Evolutionary conservation across 92 coral and sea anemone genomes (phyloP), one percentile per base, ranked within the genome.

Genomic region (Isaurus tuberculatus): DNA sequence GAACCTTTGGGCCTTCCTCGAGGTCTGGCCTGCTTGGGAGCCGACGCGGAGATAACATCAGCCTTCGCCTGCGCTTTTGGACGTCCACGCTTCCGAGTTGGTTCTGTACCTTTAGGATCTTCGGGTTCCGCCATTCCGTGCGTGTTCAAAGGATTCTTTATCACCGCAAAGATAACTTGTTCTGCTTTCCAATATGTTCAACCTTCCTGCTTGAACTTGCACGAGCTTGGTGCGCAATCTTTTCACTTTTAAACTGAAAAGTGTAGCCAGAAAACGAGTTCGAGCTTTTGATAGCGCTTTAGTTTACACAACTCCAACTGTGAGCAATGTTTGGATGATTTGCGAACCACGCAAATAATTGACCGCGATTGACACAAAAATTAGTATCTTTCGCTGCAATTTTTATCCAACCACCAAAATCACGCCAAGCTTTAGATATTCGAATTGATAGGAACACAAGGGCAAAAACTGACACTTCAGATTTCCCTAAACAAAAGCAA

Each of bases 1-100:
- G 91, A 75, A 16, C 92, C 89, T 82, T 85, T 89, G 26, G 92
- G 92, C 63, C 92, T 79, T 43, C 92, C 92, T 44, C 92, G 83
- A 51, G 89, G 86, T 60, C 92, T 85, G 4, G 92, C 84, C 61
- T 85, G 84, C 32, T 49, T 83, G 10, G 92, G 57, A 14, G 70
- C 87, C 13, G 86, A 58, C 17, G 77, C 83, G 65, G 90, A 85
- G 19, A 57, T 57, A 44, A 40, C 23, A 15, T 80, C 85, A 16
- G 75, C 49, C 31, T 51, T 25, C 31, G 75, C 68, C 26, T 63
- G 49, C 30, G 80, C 73, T 8, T 79, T 75, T 19, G 90, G 87
- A 37, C 89, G 92, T 19, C 92, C 92, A 19, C 92, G 92, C 53
- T 89, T 89, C 20, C 84, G 89, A n/a, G 89, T 36, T 5, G 69